Evolutionary conservation across 2,888 invertebrate species (phyloP).

Genomic region (Helleia helle): DNA sequence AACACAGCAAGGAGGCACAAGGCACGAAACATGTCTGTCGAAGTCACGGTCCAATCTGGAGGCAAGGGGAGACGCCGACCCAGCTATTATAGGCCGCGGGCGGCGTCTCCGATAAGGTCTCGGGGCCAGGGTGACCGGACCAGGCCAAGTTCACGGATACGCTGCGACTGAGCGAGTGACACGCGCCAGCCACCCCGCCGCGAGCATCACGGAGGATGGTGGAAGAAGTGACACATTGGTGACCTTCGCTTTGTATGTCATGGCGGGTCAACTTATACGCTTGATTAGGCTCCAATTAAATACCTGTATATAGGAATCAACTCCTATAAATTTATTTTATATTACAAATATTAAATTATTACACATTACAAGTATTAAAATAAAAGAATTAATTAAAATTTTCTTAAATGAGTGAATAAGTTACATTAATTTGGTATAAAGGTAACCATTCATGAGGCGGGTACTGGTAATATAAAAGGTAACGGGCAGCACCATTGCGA

Average conservation of each 20-base stretch:
- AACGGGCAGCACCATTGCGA: slow-evolving; percentile 28
- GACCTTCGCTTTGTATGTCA: slow-evolving; percentile 39
- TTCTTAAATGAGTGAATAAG: too few relatives aligned
- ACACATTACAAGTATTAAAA: too few relatives aligned
- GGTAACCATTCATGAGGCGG: slow-evolving; percentile 29
- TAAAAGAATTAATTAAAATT: too few relatives aligned
- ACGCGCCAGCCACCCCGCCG: slow-evolving; percentile 12
- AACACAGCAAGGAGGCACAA: slow-evolving; percentile 50
- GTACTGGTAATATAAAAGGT: slow-evolving; percentile 21
- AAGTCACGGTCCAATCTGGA: slow-evolving; percentile 57
- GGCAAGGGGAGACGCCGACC: slow-evolving; percentile 63
- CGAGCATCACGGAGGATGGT: slow-evolving; percentile 12
- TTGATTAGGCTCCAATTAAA: not conserved
- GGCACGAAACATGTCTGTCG: slow-evolving; percentile 65
- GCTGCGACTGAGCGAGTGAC: slow-evolving; percentile 54
- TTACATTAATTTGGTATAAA: slow-evolving; percentile 22
- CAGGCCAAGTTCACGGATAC: slow-evolving; percentile 70
- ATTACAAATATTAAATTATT: too few relatives aligned
- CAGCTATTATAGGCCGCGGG: slow-evolving; percentile 71
- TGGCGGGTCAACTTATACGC: not conserved
- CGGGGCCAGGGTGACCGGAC: slow-evolving; percentile 61
- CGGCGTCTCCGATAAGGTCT: slow-evolving; percentile 65
- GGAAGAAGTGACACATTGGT: too few relatives aligned
- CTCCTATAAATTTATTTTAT: too few relatives aligned
- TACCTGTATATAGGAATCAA: too few relatives aligned